Conservation (phyloP, 2,888 invertebrate genomes). For the Parelbella ahira region DNA sequence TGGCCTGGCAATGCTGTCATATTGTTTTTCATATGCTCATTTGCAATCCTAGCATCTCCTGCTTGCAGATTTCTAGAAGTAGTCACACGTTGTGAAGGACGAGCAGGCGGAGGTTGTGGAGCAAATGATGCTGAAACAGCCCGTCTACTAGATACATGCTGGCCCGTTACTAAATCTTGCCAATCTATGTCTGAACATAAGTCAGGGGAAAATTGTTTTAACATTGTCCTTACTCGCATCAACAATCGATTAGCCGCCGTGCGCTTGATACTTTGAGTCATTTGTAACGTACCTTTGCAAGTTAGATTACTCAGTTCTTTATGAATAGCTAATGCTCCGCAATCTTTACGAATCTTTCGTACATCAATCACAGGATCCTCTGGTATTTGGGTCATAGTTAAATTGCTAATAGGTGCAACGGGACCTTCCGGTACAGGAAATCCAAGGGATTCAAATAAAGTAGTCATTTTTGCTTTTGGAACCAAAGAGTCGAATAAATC, state of each 20-base stretch:
- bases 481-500: slow-evolving; percentile 55
- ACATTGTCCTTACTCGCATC: slow-evolving; percentile 55
- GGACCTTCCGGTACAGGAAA: slow-evolving; percentile 42
- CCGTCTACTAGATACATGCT: slow-evolving; percentile 60
- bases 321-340: slow-evolving; percentile 65
- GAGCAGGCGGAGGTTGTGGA: slow-evolving; percentile 52
- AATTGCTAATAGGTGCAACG: slow-evolving; percentile 39
- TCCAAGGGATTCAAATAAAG: slow-evolving; percentile 51
- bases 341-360: slow-evolving; percentile 53
- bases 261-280: slow-evolving; percentile 65
- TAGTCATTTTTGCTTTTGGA: slow-evolving; percentile 47
- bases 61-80: slow-evolving; percentile 53
- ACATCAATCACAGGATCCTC: slow-evolving; percentile 52
- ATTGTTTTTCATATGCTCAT: slow-evolving; percentile 44
- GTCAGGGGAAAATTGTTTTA: slow-evolving; percentile 60
- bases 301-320: slow-evolving; percentile 58
- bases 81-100: slow-evolving; percentile 40
- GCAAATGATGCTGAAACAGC: slow-evolving; percentile 68
- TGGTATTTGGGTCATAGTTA: slow-evolving; percentile 40
- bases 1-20: slow-evolving; percentile 42
- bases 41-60: slow-evolving; percentile 51
- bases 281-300: slow-evolving; percentile 51
- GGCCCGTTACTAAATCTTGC: slow-evolving; percentile 62
- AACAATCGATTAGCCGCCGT: slow-evolving; percentile 67
- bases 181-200: slow-evolving; percentile 53